Base-by-base conservation (phyloP, 2,113 vertebrate species). In the Gobiocypris rarus region DNA sequence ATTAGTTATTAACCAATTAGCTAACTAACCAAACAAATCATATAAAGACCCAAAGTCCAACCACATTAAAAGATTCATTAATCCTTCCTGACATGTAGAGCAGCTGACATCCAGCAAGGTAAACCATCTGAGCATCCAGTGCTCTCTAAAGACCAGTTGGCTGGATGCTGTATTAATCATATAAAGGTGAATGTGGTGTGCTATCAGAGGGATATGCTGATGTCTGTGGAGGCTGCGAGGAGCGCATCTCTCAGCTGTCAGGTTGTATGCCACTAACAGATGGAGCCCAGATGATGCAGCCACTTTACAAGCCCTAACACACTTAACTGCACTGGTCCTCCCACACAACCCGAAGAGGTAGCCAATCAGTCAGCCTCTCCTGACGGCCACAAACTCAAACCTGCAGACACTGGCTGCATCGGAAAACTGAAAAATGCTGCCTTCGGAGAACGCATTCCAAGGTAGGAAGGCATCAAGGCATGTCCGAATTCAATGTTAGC, bases 211-310 rank as follows among this genome's bases (percentile, higher is more conserved):
- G 71, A 26, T 63, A 28, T 80, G 28, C 58, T 65, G 61, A 65
- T 65, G 26, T 65, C 61, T 28, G 61, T 15, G n/a, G 19, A 43
- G 1, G 86, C 56, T 84, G 89, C 26, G 43, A 86, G 38, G 76
- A 56, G 22, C 26, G 24, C 54, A 87, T 75, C 83, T 87, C 71
- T 67, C 56, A 82, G 88, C 83, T 84, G 90, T 85, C 86, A 90
- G 77, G 15, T 74, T 70, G 9, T 81, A 79, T 38, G 54, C 85
- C 31, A 75, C 81, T 79, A 89, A 91, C 93, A 93, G 91, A 92
- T 93, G 91, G 91, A 52, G 34, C 78, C 89, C 92, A 93, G 90
- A 92, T 92, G 90, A 92, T 52, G 79, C 14, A 26, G n/a, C 31
- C 10, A n/a, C 84, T 91, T 92, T 86, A 89, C 75, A 48, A 86